Evolutionary conservation across 2,888 invertebrate species (phyloP).

Genomic region (Melanostoma scalare): DNA sequence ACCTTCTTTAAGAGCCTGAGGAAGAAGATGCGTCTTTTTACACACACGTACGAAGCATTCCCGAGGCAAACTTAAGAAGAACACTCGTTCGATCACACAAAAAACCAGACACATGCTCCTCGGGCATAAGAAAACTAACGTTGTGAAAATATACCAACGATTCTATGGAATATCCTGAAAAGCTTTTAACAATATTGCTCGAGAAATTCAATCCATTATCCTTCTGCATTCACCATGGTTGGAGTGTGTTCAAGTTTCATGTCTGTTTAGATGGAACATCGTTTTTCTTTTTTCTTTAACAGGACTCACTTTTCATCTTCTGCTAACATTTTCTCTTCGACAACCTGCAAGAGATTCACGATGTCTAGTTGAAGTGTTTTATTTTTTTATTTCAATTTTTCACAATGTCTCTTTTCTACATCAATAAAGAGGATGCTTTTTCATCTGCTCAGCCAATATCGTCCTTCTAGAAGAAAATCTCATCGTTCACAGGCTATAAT

Average conservation of each 20-base stretch:
- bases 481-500: slow-evolving; percentile 1
- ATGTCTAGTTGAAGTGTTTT: slow-evolving; percentile 29
- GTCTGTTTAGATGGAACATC: slow-evolving; percentile 24
- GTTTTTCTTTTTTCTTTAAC: neutral
- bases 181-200: slow-evolving; percentile 72
- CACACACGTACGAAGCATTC: slow-evolving; percentile 14
- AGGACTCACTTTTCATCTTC: slow-evolving; percentile 1
- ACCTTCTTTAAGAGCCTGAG: slow-evolving; percentile 22
- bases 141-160: slow-evolving; percentile 15
- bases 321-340: slow-evolving; percentile 25
- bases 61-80: no score
- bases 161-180: slow-evolving; percentile 68
- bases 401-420: slow-evolving; percentile 40
- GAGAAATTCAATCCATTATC: slow-evolving; percentile 71
- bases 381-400: slow-evolving; percentile 26
- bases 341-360: slow-evolving; percentile 22
- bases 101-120: slow-evolving; percentile 19
- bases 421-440: neutral
- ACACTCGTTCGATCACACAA: slow-evolving; percentile 4
- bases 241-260: slow-evolving; percentile 14
- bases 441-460: neutral
- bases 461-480: slow-evolving; percentile 11
- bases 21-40: slow-evolving; percentile 12
- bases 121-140: slow-evolving; percentile 19
- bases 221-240: slow-evolving; percentile 22